phyloP scores from a whole-genome alignment of 23 tunicate genomes.

The Trididemnum clinides region DNA sequence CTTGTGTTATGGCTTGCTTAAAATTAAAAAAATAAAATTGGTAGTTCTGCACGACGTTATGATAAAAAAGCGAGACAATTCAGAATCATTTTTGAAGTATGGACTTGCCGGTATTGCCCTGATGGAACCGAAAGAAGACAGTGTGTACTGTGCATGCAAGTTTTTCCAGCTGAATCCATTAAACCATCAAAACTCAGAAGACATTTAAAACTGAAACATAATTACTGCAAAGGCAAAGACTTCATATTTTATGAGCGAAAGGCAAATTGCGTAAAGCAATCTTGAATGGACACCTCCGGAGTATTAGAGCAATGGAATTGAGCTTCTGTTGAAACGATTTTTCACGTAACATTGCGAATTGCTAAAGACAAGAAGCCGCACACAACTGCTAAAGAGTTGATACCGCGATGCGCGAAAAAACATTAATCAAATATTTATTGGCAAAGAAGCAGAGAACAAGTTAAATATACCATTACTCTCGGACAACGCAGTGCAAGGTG shows the following conservation, averaged over 20 bases:
- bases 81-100: not conserved
- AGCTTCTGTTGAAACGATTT: too few relatives aligned
- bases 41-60: not conserved
- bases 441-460: constrained; percentile 8
- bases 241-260: not conserved
- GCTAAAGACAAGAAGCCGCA: too few relatives aligned
- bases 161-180: constrained; percentile 1
- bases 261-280: constrained; percentile 11
- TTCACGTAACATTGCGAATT: too few relatives aligned
- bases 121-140: constrained; percentile 5
- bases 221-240: constrained; percentile 9
- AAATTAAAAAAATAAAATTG: too few relatives aligned
- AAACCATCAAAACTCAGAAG: constrained; percentile 9
- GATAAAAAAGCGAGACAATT: not conserved
- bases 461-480: too few relatives aligned
- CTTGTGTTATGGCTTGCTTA: too few relatives aligned
- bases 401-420: not conserved
- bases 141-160: constrained; percentile 18
- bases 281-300: constrained; percentile 2
- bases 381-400: not conserved
- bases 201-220: constrained; percentile 2
- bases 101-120: constrained; percentile 1
- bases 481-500: too few relatives aligned
- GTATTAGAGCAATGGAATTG: not conserved
- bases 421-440: not conserved